phyloP scores from a whole-genome alignment of 2,113 vertebrate genomes.

The Ctenomys sociabilis region DNA sequence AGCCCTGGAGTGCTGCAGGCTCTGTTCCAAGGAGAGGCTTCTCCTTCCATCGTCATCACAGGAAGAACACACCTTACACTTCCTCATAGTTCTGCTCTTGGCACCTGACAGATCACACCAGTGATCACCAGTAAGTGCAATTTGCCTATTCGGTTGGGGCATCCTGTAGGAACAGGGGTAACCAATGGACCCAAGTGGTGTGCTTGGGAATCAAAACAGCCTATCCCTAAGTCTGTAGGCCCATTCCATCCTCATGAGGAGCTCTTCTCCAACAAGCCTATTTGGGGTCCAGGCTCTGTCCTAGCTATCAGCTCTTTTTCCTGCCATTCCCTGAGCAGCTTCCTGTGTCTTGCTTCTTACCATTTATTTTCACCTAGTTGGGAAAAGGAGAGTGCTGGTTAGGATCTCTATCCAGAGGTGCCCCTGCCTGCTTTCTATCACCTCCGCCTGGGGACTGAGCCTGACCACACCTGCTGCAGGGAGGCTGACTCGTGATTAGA shows the following conservation, averaged over 20 bases:
- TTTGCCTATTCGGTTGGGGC: neutral
- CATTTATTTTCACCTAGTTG: no score
- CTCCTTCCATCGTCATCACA: neutral
- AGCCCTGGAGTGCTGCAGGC: neutral
- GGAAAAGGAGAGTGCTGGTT: neutral
- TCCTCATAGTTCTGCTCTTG: neutral
- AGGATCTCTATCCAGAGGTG: neutral
- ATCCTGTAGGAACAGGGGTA: neutral
- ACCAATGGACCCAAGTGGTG: neutral
- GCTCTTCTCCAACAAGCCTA: neutral
- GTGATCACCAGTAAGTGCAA: neutral
- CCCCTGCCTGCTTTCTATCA: neutral
- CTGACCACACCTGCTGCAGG: neutral
- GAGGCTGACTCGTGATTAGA: neutral
- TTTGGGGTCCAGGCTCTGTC: neutral
- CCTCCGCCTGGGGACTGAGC: neutral
- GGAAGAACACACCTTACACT: neutral
- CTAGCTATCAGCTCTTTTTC: neutral
- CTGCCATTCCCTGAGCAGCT: no score
- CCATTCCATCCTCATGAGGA: neutral
- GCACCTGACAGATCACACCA: neutral
- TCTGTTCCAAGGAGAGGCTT: neutral
- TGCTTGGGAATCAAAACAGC: no score
- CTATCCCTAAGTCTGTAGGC: neutral
- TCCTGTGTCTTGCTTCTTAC: neutral